phyloP scores from a whole-genome alignment of 2,113 vertebrate species.

The Nansenia antarctica region DNA sequence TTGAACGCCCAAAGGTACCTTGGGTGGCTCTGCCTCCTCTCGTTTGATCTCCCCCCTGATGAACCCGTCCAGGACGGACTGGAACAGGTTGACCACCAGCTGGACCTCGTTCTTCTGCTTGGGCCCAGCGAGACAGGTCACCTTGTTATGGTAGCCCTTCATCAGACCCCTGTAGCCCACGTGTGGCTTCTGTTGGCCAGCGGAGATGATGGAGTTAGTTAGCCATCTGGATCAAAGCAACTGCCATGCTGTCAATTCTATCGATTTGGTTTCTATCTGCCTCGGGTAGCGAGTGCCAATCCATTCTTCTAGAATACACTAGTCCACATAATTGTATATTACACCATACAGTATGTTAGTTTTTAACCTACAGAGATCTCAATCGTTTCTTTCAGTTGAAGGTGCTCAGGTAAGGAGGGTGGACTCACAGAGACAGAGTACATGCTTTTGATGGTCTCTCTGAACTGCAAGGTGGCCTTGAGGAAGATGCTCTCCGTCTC shows the following conservation, averaged over 20 bases:
- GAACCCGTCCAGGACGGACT: conserved; percentile 92
- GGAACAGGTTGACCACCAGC: conserved; percentile 93
- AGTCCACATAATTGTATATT: neutral
- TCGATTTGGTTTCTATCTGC: neutral
- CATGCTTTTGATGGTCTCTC: conserved; percentile 92
- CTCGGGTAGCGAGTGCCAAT: neutral
- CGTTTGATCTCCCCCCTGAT: conserved; percentile 82
- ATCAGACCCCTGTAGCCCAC: conserved; percentile 90
- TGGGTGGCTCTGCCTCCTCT: conserved; percentile 77
- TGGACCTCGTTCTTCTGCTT: conserved; percentile 81
- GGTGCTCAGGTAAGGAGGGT: neutral
- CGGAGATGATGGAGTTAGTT: neutral
- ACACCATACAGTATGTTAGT: neutral
- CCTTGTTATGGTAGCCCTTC: conserved; percentile 86
- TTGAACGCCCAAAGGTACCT: conserved; percentile 77
- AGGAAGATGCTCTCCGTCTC: conserved; percentile 87
- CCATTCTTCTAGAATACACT: neutral
- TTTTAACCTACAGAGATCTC: neutral
- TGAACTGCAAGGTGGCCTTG: conserved; percentile 86
- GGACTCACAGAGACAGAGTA: conserved; percentile 87
- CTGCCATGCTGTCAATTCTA: neutral
- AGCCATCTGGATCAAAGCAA: neutral
- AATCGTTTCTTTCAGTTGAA: neutral
- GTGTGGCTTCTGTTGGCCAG: conserved; percentile 80
- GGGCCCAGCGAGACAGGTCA: conserved; percentile 79